Conservation (phyloP, 2,797 vertebrate genomes). For the Fringilla coelebs region DNA sequence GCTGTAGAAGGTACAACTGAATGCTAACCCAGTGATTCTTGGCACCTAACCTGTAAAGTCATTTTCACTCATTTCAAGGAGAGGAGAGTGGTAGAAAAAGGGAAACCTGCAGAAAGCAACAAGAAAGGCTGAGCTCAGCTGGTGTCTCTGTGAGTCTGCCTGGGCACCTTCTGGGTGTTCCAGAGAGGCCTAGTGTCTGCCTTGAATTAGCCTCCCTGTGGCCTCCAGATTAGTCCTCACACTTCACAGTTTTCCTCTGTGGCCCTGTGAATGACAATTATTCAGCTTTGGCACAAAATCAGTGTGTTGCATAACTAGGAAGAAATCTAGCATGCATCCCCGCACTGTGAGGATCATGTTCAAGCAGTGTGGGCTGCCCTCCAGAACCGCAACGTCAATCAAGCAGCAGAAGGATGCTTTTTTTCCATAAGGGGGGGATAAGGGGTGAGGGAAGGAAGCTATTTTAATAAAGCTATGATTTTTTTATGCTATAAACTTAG, state of each 20-base stretch:
- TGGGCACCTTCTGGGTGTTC: not conserved
- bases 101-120: not conserved
- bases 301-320: constrained; percentile 15
- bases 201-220: not conserved
- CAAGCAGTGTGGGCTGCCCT: constrained; percentile 30
- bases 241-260: not conserved
- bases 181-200: not conserved
- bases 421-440: not conserved
- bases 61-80: constrained; percentile 17
- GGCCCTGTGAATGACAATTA: not conserved
- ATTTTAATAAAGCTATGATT: not conserved
- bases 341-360: not conserved
- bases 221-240: not conserved
- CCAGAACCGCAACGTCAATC: constrained; percentile 1
- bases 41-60: not conserved
- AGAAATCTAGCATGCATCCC: constrained; percentile 31
- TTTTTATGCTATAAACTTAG: not conserved
- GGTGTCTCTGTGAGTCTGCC: not conserved
- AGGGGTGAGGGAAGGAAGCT: not conserved
- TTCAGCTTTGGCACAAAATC: not conserved
- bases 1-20: not conserved
- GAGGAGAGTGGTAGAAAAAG: not conserved
- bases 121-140: not conserved
- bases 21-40: constrained; percentile 26
- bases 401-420: not conserved